Evolutionary conservation across 2,113 vertebrate genomes (phyloP).

Genomic region (Arvicanthis niloticus): DNA sequence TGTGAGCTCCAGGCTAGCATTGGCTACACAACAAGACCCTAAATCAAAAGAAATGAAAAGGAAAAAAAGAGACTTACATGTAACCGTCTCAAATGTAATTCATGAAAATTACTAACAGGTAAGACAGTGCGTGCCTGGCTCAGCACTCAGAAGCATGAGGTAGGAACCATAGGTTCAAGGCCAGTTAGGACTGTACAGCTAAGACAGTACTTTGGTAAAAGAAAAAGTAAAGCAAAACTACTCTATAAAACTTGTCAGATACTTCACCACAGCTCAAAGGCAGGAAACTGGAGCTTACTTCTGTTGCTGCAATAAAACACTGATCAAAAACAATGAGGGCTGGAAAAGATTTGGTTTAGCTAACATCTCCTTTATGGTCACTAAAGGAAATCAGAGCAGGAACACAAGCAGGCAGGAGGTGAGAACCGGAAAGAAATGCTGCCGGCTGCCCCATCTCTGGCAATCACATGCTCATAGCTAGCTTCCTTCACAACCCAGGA

Average conservation of each 20-base stretch:
- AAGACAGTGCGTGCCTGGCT: accelerated
- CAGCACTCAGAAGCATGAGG: background rate
- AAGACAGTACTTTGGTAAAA: too few relatives aligned
- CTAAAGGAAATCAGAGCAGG: background rate
- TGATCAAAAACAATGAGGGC: background rate
- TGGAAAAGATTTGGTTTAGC: background rate
- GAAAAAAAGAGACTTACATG: background rate
- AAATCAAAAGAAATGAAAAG: background rate
- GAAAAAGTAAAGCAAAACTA: background rate
- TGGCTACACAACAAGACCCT: background rate
- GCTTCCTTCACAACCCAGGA: background rate
- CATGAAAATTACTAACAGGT: background rate
- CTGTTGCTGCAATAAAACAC: too few relatives aligned
- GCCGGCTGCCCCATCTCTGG: background rate
- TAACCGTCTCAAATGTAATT: conserved; percentile 12
- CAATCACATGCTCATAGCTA: background rate
- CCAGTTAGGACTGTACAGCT: background rate
- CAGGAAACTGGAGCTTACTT: background rate
- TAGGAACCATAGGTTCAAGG: background rate
- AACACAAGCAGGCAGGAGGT: background rate
- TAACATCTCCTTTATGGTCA: background rate
- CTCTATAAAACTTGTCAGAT: background rate
- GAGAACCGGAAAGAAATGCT: too few relatives aligned
- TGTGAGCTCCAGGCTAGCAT: background rate
- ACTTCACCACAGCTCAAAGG: background rate